Evolutionary conservation across 2,797 vertebrate species (phyloP).

Genomic region (Enteromius mattozi): DNA sequence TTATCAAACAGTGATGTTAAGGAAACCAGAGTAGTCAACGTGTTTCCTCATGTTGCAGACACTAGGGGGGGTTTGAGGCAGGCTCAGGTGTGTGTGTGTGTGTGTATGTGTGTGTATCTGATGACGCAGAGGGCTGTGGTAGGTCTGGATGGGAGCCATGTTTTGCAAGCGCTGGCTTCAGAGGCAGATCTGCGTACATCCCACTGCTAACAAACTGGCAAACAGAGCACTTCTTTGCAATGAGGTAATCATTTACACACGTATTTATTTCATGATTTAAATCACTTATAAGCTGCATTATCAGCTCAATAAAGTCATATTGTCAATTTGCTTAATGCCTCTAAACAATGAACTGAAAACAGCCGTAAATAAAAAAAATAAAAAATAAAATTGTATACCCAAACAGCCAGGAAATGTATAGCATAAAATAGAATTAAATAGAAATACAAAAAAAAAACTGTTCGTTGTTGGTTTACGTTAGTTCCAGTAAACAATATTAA

Average conservation of each 20-base stretch:
- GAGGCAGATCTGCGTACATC: constrained; percentile 9
- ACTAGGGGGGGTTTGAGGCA: background rate
- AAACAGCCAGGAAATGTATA: too few relatives aligned
- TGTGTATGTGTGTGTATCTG: constrained; percentile 19
- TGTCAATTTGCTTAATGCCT: background rate
- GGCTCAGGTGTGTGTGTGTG: constrained; percentile 29
- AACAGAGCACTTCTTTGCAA: constrained; percentile 3
- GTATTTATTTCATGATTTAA: constrained; percentile 17
- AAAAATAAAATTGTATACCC: too few relatives aligned
- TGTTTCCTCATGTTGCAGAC: constrained; percentile 26
- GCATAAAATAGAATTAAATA: too few relatives aligned
- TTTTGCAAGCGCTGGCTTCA: constrained; percentile 38
- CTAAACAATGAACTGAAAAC: background rate
- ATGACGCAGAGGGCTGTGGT: constrained; percentile 53
- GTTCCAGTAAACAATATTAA: too few relatives aligned
- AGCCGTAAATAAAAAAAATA: background rate
- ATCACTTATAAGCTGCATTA: background rate
- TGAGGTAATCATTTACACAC: constrained; percentile 33
- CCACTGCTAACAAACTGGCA: constrained; percentile 33
- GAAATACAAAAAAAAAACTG: too few relatives aligned
- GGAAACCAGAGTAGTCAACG: constrained; percentile 24
- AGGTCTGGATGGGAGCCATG: constrained; percentile 35
- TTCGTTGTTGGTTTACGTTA: too few relatives aligned
- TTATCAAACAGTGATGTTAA: constrained; percentile 43
- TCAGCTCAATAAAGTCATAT: background rate